Conservation (phyloP, 2,888 invertebrate genomes). For the Calameuta pallipes region DNA sequence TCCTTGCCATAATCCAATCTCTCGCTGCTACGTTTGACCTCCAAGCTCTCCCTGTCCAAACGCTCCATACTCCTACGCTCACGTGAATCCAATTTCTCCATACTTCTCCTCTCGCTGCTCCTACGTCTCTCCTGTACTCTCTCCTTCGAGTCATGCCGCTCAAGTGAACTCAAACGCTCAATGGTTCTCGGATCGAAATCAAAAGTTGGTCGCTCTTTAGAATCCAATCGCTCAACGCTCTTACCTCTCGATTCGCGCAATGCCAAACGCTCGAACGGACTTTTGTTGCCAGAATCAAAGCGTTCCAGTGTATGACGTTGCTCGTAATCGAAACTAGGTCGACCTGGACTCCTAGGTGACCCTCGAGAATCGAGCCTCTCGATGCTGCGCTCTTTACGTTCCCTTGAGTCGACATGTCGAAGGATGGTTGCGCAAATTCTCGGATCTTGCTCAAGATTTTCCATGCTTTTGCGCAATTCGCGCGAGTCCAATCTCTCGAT, state of each 20-base stretch:
- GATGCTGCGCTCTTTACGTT: constrained; percentile 45
- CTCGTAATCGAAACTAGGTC: constrained; percentile 44
- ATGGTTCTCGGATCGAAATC: constrained; percentile 58
- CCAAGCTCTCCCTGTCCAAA: constrained; percentile 44
- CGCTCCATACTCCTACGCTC: constrained; percentile 47
- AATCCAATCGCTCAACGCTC: constrained; percentile 56
- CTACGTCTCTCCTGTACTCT: constrained; percentile 27
- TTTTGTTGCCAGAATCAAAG: constrained; percentile 49
- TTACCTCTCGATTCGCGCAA: constrained; percentile 45
- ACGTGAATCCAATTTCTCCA: constrained; percentile 43
- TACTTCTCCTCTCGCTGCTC: constrained; percentile 37
- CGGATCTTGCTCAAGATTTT: constrained; percentile 38
- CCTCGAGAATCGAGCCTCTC: constrained; percentile 52
- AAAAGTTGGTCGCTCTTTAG: constrained; percentile 48
- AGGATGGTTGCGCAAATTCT: background rate
- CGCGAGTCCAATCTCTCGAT: constrained; percentile 52
- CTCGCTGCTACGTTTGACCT: constrained; percentile 19
- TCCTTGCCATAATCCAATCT: constrained; percentile 27
- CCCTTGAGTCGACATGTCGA: constrained; percentile 22
- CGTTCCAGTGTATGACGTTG: constrained; percentile 56
- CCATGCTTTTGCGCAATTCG: constrained; percentile 47
- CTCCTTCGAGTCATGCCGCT: constrained; percentile 39
- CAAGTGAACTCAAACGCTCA: constrained; percentile 50
- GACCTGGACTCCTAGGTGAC: constrained; percentile 34
- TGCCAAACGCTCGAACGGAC: constrained; percentile 46